Percentiles rank a stretch among this genome's conserved stretches.
Evolutionary conservation across 2,888 invertebrate genomes (phyloP).

Genomic region (Lobophora halterata): DNA sequence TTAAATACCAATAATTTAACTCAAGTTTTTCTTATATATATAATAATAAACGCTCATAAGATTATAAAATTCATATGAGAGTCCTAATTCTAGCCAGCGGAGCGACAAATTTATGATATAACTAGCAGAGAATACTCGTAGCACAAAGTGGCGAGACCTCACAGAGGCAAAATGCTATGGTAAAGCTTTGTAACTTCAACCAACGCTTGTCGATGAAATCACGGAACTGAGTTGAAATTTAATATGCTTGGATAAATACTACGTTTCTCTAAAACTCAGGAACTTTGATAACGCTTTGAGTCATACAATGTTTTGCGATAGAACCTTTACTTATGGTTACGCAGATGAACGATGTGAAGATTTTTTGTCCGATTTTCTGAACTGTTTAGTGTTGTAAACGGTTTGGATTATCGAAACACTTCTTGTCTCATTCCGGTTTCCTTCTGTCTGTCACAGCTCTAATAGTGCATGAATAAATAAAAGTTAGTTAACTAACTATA

Average conservation of each 20-base stretch:
- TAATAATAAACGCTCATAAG: conserved; percentile 17
- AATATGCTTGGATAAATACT: conserved; percentile 14
- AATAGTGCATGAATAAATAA: too few relatives aligned
- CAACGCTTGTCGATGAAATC: conserved; percentile 26
- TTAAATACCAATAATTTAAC: too few relatives aligned
- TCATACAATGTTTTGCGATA: too few relatives aligned
- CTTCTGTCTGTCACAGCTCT: too few relatives aligned
- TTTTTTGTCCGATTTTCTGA: too few relatives aligned
- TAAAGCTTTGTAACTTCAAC: conserved; percentile 11
- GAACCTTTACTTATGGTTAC: too few relatives aligned
- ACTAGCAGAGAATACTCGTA: conserved; percentile 26
- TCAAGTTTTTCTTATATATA: too few relatives aligned
- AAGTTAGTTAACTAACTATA: too few relatives aligned
- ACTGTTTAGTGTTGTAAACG: too few relatives aligned
- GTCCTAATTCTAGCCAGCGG: conserved; percentile 20
- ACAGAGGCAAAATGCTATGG: conserved; percentile 18
- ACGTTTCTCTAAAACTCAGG: not conserved
- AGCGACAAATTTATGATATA: conserved; percentile 32
- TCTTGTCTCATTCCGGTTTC: too few relatives aligned
- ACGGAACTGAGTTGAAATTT: conserved; percentile 20
- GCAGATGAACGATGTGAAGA: too few relatives aligned
- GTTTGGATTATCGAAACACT: too few relatives aligned
- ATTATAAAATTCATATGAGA: conserved; percentile 24
- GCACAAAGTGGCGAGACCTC: conserved; percentile 24
- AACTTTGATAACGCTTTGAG: conserved; percentile 2